Conservation (phyloP, 2,797 vertebrate genomes). For the Chelonia mydas region DNA sequence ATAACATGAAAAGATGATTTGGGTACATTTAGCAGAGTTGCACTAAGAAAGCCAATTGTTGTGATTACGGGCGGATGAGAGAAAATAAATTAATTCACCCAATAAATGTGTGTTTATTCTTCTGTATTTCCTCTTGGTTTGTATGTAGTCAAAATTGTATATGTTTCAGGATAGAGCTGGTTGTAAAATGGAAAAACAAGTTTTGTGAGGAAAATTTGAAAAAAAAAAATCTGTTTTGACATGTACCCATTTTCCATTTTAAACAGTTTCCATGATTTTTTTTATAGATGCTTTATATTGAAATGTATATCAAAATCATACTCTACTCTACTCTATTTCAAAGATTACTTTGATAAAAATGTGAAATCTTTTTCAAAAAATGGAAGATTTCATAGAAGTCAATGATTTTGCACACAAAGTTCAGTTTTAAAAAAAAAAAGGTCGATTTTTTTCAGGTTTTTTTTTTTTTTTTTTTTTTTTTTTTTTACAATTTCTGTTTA, state of each 20-base stretch:
- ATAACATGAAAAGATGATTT: neutral
- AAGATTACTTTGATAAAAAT: neutral
- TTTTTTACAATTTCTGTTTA: neutral
- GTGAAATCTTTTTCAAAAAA: neutral
- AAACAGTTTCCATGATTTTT: neutral
- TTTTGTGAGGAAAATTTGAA: neutral
- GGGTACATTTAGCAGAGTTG: constrained; percentile 7
- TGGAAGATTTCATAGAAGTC: neutral
- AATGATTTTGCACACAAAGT: neutral
- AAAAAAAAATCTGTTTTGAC: neutral
- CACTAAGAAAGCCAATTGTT: constrained; percentile 26
- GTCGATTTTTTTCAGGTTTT: neutral
- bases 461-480: neutral
- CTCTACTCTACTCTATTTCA: neutral
- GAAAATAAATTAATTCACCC: neutral
- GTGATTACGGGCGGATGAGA: neutral
- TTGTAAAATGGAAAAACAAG: neutral
- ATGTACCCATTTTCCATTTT: neutral
- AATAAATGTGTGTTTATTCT: neutral
- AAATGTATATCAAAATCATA: neutral
- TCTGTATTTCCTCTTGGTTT: neutral
- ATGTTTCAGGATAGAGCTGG: neutral
- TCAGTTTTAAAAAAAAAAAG: neutral
- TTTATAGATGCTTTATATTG: neutral
- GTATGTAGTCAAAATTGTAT: neutral